These are phyloP conservation scores for Ranitomeya variabilis DNA, from an alignment of 2,113 vertebrate species.

Conservation along the genomic window DNA sequence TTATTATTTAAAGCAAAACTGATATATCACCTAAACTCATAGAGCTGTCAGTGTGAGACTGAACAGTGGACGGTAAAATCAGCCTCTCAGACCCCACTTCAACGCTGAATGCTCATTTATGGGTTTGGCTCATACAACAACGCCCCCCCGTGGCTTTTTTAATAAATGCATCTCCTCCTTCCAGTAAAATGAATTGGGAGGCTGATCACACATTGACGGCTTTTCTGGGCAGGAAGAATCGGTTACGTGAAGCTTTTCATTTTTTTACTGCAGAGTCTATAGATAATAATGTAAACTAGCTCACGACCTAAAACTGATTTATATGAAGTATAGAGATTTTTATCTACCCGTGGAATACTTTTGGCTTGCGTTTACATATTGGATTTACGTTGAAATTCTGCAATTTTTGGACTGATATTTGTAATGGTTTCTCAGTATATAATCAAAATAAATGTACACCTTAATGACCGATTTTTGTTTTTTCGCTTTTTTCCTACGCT, in stretches of 20 bases:
- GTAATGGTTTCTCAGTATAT: no score
- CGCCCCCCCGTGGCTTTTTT: constrained; percentile 23
- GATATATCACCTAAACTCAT: constrained; percentile 18
- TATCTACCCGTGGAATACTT: no score
- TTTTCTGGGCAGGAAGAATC: not conserved
- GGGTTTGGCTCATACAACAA: not conserved
- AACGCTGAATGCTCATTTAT: not conserved
- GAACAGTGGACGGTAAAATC: not conserved
- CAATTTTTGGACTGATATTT: no score
- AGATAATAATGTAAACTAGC: not conserved
- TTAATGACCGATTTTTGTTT: no score
- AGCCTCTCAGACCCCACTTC: not conserved
- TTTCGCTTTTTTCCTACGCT: no score
- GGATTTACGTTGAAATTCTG: no score
- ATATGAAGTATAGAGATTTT: no score
- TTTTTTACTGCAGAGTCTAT: not conserved
- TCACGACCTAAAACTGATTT: no score
- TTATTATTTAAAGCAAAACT: constrained; percentile 37
- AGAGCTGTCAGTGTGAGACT: constrained; percentile 7
- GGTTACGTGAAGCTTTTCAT: not conserved
- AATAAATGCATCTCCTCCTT: not conserved
- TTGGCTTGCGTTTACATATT: no score
- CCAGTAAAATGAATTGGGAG: not conserved
- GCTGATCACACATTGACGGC: not conserved
- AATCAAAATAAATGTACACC: no score